Conservation (phyloP, 2,113 vertebrate species). For the Anolis carolinensis region DNA sequence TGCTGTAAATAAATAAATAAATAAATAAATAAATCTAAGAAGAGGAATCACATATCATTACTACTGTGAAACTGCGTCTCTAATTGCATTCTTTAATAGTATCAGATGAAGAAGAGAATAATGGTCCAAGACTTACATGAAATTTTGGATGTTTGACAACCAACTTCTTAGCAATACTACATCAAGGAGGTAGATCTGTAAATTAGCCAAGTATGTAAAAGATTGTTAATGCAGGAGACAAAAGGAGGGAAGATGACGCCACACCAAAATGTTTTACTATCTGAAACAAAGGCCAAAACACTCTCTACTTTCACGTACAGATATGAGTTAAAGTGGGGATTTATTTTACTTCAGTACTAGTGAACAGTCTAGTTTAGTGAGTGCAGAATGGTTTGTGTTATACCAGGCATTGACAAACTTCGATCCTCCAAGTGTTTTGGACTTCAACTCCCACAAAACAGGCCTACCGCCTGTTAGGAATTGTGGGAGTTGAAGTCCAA, state of each 20-base stretch:
- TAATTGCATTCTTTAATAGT: neutral
- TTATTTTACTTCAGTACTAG: neutral
- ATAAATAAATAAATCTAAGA: too few relatives aligned
- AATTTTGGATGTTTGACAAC: neutral
- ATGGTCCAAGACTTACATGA: neutral
- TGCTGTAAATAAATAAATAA: too few relatives aligned
- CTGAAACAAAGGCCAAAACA: neutral
- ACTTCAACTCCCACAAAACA: too few relatives aligned
- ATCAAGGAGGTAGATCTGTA: neutral
- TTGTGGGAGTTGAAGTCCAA: too few relatives aligned
- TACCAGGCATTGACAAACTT: too few relatives aligned
- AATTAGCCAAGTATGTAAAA: neutral
- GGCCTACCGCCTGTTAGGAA: too few relatives aligned
- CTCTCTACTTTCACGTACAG: neutral
- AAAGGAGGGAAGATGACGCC: neutral
- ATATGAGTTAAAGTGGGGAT: neutral
- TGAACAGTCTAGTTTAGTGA: neutral
- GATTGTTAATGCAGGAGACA: neutral
- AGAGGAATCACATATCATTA: neutral
- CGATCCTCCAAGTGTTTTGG: too few relatives aligned
- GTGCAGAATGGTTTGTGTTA: too few relatives aligned
- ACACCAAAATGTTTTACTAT: neutral
- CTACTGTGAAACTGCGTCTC: neutral
- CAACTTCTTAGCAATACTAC: neutral
- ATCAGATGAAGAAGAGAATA: neutral